Evolutionary conservation across 2,888 invertebrate species (phyloP).

Genomic region (Eupithecia insigniata): DNA sequence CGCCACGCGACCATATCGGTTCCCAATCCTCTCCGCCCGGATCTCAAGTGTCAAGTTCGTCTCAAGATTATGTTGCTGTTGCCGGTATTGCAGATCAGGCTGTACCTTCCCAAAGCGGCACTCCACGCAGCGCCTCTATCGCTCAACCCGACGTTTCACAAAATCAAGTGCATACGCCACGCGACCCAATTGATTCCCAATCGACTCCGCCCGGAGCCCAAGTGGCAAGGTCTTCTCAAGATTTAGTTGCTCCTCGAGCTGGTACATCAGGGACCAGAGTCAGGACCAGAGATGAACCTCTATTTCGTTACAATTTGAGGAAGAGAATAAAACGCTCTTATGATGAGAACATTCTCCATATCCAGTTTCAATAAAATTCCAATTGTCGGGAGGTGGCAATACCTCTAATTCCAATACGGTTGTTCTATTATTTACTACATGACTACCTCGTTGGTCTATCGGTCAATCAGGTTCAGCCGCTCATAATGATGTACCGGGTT

Average conservation of each 20-base stretch:
- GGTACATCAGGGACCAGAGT: background rate
- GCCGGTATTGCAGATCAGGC: background rate
- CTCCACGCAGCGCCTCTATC: background rate
- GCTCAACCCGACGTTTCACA: background rate
- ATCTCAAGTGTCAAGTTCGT: background rate
- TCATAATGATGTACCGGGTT: too few relatives aligned
- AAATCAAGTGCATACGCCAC: background rate
- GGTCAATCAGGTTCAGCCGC: too few relatives aligned
- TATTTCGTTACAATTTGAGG: constrained; percentile 5
- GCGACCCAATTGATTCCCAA: background rate
- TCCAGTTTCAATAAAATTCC: background rate
- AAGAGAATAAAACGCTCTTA: background rate
- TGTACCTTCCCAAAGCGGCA: background rate
- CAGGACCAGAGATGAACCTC: too few relatives aligned
- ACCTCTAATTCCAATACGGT: too few relatives aligned
- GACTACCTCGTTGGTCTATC: too few relatives aligned
- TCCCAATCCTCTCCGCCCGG: background rate
- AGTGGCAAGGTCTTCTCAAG: background rate
- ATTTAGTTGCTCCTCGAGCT: background rate
- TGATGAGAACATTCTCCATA: background rate
- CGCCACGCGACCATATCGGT: too few relatives aligned
- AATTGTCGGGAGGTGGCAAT: background rate
- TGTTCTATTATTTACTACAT: too few relatives aligned
- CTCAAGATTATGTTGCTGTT: background rate
- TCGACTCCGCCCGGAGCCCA: background rate